Conservation (phyloP, 1,140 invertebrate species). For the Amphibalanus amphitrite region DNA sequence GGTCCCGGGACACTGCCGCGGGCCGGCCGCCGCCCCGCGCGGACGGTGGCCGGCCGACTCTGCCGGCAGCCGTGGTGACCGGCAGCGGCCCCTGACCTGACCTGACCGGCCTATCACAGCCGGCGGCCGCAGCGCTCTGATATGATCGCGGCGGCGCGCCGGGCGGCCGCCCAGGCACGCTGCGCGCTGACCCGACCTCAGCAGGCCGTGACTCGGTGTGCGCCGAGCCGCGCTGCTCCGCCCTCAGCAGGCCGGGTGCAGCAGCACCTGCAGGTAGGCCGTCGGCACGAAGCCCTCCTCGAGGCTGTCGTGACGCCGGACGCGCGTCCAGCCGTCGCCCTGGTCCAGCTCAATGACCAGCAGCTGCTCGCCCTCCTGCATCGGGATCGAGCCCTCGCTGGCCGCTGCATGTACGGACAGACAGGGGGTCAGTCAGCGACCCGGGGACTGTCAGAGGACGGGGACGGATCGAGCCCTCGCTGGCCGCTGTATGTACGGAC, state of each 20-base stretch:
- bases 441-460: too few species aligned
- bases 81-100: too few species aligned
- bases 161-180: too few species aligned
- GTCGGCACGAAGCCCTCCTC: conserved; percentile 97
- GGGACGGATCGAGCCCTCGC: conserved; percentile 90
- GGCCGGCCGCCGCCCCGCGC: too few species aligned
- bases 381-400: conserved; percentile 92
- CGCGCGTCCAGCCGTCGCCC: conserved; percentile 96
- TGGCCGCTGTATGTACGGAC: conserved; percentile 44
- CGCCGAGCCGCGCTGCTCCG: not conserved
- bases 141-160: too few species aligned
- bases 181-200: not conserved
- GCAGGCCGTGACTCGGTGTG: not conserved
- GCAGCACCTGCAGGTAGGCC: conserved; percentile 52
- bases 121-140: too few species aligned
- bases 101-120: too few species aligned
- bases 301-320: conserved; percentile 47
- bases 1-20: too few species aligned
- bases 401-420: too few species aligned
- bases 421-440: too few species aligned
- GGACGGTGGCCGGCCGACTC: too few species aligned
- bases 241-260: not conserved
- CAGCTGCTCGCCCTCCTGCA: conserved; percentile 85
- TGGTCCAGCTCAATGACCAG: conserved; percentile 91
- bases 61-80: too few species aligned